Conservation (phyloP, 2,888 invertebrate species). For the Pheosia gnoma region DNA sequence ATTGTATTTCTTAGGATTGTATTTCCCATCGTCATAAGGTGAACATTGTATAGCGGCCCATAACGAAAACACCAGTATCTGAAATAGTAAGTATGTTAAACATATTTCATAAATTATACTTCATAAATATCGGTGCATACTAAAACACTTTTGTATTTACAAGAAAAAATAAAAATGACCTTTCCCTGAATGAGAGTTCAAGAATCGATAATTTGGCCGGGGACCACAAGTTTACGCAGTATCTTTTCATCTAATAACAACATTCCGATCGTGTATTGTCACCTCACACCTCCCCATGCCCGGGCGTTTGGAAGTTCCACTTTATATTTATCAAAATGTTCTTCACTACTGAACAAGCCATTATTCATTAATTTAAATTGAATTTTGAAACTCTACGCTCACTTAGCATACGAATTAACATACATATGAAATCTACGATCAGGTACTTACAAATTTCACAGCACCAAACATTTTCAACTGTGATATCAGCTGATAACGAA, state of each 20-base stretch:
- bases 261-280: constrained; percentile 31
- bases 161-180: constrained; percentile 2
- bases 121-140: neutral
- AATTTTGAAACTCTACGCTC: constrained; percentile 7
- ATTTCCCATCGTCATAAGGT: constrained; percentile 67
- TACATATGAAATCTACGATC: constrained; percentile 23
- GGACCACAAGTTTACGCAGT: constrained; percentile 11
- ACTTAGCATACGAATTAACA: constrained; percentile 15
- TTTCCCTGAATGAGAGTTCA: constrained; percentile 7
- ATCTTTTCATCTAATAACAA: constrained; percentile 16
- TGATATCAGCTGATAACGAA: constrained; percentile 31
- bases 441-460: constrained; percentile 57
- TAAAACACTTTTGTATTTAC: neutral
- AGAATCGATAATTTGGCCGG: constrained; percentile 10
- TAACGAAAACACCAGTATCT: constrained; percentile 56
- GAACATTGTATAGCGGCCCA: constrained; percentile 54
- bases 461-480: constrained; percentile 45
- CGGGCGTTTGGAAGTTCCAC: constrained; percentile 3
- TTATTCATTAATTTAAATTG: constrained; percentile 1
- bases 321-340: constrained; percentile 13
- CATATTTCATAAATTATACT: constrained; percentile 1
- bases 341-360: constrained; percentile 1
- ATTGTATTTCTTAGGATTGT: constrained; percentile 59
- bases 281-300: constrained; percentile 17
- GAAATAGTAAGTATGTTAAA: constrained; percentile 38